Conservation (phyloP, 2,113 vertebrate species). For the Oreochromis tanganicae region DNA sequence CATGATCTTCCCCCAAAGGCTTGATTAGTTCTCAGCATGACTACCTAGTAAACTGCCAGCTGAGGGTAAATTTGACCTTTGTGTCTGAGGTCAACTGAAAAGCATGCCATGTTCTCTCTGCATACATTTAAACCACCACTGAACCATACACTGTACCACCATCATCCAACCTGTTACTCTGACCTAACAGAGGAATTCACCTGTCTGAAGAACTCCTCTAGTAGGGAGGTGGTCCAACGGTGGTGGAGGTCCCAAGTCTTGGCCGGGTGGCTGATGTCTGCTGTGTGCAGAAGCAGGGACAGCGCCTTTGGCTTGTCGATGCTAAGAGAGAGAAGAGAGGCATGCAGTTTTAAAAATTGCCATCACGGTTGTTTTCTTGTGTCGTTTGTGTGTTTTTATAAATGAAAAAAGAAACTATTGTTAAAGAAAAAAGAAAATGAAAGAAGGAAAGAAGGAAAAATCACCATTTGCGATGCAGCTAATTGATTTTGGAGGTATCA, state of each 20-base stretch:
- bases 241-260: conserved; percentile 95
- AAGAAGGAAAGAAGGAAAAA: not conserved
- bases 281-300: conserved; percentile 92
- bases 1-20: not conserved
- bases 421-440: not conserved
- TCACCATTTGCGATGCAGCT: not conserved
- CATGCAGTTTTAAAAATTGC: not conserved
- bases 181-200: conserved; percentile 4
- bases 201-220: conserved; percentile 99
- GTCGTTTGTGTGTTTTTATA: not conserved
- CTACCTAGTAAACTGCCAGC: not conserved
- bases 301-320: conserved; percentile 96
- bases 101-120: not conserved
- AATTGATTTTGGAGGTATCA: not conserved
- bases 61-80: not conserved
- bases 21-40: not conserved
- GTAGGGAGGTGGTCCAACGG: conserved; percentile 91
- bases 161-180: not conserved
- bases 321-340: conserved; percentile 70
- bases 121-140: not conserved
- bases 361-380: not conserved
- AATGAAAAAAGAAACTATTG: not conserved
- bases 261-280: conserved; percentile 97
- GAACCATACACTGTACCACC: not conserved
- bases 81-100: not conserved